A percentile compares a stretch with the other conserved stretches of the same genome.
Conservation (phyloP, 1,140 invertebrate genomes). For the Macrobrachium rosenbergii region DNA sequence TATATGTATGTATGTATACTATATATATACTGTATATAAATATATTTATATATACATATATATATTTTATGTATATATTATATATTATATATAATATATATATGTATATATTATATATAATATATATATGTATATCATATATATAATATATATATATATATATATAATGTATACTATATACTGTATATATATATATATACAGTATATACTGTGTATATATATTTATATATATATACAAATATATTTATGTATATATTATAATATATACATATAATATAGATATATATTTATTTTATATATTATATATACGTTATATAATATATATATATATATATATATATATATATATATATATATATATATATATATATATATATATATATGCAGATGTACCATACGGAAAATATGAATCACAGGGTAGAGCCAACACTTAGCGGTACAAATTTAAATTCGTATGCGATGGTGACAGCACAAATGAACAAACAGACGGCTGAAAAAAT, state of each 20-base stretch:
- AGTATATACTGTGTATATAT: too few species aligned
- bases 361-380: slow-evolving; percentile 11
- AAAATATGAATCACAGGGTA: too few species aligned
- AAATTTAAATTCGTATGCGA: too few species aligned
- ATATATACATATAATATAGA: not conserved
- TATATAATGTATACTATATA: too few species aligned
- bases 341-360: not conserved
- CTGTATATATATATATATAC: not conserved
- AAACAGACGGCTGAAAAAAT: too few species aligned
- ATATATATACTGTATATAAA: not conserved
- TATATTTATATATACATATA: slow-evolving; percentile 4
- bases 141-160: slow-evolving; percentile 10
- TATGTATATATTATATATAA: not conserved
- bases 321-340: not conserved
- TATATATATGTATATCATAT: not conserved
- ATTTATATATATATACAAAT: not conserved
- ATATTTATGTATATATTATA: too few species aligned
- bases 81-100: too few species aligned
- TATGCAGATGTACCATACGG: too few species aligned
- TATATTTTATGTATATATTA: too few species aligned
- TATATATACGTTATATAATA: not conserved
- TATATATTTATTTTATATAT: not conserved
- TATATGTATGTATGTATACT: not conserved
- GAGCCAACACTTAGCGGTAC: too few species aligned
- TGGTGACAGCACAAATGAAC: too few species aligned